A percentile compares a stretch with the other conserved stretches of the same genome.
These are phyloP conservation scores for Dissostichus mawsoni DNA, from an alignment of 2,113 vertebrate genomes.

Conservation along the genomic window DNA sequence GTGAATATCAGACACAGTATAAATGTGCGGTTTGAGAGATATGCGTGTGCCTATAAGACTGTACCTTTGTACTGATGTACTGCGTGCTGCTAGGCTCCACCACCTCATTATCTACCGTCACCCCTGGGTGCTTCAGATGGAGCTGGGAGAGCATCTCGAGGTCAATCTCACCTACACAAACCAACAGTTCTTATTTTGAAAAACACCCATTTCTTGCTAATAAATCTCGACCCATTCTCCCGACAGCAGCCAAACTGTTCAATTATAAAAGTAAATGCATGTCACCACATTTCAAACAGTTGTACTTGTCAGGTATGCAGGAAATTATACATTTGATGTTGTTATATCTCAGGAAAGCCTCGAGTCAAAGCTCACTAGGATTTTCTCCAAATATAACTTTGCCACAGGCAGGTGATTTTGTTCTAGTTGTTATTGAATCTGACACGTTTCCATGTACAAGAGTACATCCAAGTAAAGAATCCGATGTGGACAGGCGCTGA, in stretches of 20 bases:
- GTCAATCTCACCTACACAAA: slow-evolving; percentile 85
- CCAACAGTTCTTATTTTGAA: slow-evolving; percentile 5
- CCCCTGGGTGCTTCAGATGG: slow-evolving; percentile 80
- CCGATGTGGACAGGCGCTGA: slow-evolving; percentile 29
- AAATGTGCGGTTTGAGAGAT: neutral
- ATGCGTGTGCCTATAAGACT: neutral
- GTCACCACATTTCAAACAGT: neutral
- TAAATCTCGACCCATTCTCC: neutral
- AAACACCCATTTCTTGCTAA: neutral
- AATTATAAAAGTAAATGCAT: neutral
- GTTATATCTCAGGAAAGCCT: neutral
- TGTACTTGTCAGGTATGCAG: neutral
- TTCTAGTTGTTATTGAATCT: slow-evolving; percentile 39
- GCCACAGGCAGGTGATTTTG: slow-evolving; percentile 15
- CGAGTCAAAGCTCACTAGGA: neutral
- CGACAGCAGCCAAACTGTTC: neutral
- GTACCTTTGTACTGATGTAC: slow-evolving; percentile 86
- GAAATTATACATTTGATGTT: slow-evolving; percentile 1
- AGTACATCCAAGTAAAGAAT: slow-evolving; percentile 25
- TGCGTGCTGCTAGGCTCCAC: slow-evolving; percentile 88
- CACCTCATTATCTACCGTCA: slow-evolving; percentile 85
- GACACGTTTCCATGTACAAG: slow-evolving; percentile 18
- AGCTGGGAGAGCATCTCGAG: slow-evolving; percentile 87
- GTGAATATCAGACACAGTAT: slow-evolving; percentile 7
- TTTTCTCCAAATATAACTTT: slow-evolving; percentile 6